Percentiles rank a stretch among this genome's conserved stretches.
Conservation (phyloP, 2,113 vertebrate species). For the Xenopus tropicalis region DNA sequence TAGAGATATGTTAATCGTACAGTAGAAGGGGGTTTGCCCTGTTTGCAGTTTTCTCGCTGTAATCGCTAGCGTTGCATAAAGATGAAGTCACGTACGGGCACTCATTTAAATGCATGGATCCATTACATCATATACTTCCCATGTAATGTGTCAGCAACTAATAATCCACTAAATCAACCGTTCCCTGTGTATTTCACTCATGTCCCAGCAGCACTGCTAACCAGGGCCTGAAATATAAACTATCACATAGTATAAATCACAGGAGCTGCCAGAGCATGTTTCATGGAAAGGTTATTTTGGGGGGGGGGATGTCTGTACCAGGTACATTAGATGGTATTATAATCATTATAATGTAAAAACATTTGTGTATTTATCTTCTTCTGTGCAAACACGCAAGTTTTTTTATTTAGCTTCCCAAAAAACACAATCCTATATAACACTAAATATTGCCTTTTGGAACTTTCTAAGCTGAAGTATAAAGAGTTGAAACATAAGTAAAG, state of each 20-base stretch:
- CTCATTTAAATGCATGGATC: conserved; percentile 59
- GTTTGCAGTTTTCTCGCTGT: too few species aligned
- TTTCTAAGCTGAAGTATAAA: too few species aligned
- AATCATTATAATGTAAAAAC: not conserved
- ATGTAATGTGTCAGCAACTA: conserved; percentile 49
- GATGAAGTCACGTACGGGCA: conserved; percentile 46
- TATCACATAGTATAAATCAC: not conserved
- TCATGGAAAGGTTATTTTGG: not conserved
- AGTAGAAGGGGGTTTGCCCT: too few species aligned
- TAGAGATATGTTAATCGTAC: too few species aligned
- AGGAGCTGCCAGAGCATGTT: conserved; percentile 1
- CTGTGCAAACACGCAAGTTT: too few species aligned
- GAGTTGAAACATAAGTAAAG: too few species aligned
- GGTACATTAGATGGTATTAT: conserved; percentile 18
- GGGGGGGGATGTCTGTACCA: not conserved
- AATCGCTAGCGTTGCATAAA: too few species aligned
- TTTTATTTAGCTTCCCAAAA: too few species aligned
- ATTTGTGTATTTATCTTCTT: not conserved
- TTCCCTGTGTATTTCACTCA: conserved; percentile 42
- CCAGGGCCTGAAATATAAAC: not conserved
- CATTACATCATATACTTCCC: conserved; percentile 46
- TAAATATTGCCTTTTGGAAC: too few species aligned
- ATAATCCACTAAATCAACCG: conserved; percentile 49
- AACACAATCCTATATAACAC: too few species aligned
- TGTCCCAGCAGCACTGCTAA: conserved; percentile 4